Evolutionary conservation across 2,888 invertebrate genomes (phyloP).

Genomic region (Crepidodera aurea): DNA sequence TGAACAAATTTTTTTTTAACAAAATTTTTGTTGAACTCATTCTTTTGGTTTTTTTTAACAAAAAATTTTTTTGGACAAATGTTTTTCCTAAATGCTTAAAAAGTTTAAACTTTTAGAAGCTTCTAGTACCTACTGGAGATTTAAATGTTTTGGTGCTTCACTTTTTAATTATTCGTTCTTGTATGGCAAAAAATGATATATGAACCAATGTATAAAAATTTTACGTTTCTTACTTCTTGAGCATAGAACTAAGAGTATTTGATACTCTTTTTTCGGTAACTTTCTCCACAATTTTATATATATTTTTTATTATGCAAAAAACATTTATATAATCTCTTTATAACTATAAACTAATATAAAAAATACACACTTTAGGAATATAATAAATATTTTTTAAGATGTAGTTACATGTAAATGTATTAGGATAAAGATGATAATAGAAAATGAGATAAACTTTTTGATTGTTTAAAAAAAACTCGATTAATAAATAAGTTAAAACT

Average conservation of each 20-base stretch:
- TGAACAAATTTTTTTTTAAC: too few species aligned
- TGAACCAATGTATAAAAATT: background rate
- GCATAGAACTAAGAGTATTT: conserved; percentile 46
- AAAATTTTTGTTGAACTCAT: too few species aligned
- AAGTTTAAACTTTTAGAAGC: too few species aligned
- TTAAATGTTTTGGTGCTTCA: too few species aligned
- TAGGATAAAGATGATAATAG: background rate
- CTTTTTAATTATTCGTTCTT: too few species aligned
- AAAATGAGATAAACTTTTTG: background rate
- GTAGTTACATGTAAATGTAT: background rate
- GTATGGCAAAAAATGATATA: background rate
- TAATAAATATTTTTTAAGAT: conserved; percentile 9
- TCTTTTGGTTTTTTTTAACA: too few species aligned
- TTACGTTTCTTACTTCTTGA: conserved; percentile 39
- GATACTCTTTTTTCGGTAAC: conserved; percentile 33
- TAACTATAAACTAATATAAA: conserved; percentile 24
- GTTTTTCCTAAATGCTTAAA: too few species aligned
- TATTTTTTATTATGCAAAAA: conserved; percentile 18
- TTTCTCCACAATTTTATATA: conserved; percentile 24
- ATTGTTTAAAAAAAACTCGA: too few species aligned
- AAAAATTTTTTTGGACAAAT: too few species aligned
- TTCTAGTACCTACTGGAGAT: too few species aligned
- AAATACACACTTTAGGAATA: conserved; percentile 22
- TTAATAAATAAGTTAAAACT: too few species aligned
- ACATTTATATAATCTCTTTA: conserved; percentile 32